Conservation (phyloP, 2,797 vertebrate genomes). For the Acanthiza pusilla region DNA sequence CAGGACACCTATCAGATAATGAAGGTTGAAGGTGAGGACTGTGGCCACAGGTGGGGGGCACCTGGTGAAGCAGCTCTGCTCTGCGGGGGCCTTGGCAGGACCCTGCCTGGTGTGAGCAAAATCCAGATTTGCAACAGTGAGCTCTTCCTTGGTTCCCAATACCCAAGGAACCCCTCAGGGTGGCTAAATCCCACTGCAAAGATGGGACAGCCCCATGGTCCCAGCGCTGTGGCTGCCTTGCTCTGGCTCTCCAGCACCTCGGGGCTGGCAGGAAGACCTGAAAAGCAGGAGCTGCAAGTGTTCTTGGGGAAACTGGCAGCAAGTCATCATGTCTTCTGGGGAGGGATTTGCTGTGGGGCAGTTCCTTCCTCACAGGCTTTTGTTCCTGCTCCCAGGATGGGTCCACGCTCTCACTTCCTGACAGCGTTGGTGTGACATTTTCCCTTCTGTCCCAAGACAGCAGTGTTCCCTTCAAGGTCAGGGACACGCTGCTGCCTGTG, state of each 20-base stretch:
- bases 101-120: neutral
- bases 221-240: neutral
- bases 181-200: neutral
- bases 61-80: neutral
- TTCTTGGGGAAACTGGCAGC: neutral
- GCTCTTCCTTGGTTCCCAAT: neutral
- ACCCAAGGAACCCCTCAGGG: fast-evolving
- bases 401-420: fast-evolving
- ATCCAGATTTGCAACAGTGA: neutral
- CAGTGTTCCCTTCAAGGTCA: neutral
- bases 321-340: neutral
- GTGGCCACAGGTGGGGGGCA: neutral
- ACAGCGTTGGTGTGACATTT: neutral
- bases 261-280: neutral
- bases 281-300: neutral
- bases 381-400: neutral
- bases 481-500: fast-evolving
- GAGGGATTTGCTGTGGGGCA: neutral
- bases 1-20: conserved; percentile 99
- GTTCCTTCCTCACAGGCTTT: neutral
- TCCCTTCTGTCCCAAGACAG: neutral
- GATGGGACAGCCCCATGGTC: neutral
- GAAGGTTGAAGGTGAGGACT: conserved; percentile 93
- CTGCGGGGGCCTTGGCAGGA: neutral
- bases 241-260: neutral